phyloP scores from a whole-genome alignment of 2,888 invertebrate genomes.

The Vesta saturnalis region DNA sequence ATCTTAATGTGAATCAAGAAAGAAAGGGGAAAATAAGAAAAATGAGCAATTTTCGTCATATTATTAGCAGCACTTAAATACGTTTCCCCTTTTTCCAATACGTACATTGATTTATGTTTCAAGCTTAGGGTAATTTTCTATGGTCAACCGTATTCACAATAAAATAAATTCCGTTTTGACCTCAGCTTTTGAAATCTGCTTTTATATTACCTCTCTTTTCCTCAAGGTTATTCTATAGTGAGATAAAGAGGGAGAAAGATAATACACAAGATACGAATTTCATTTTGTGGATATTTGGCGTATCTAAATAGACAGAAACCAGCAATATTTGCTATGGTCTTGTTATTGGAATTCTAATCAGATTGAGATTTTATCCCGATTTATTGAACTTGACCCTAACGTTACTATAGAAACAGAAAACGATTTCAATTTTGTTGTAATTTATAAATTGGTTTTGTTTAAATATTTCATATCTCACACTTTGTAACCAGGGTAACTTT shows the following conservation, averaged over 20 bases:
- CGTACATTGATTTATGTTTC: constrained; percentile 33
- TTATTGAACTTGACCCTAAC: constrained; percentile 50
- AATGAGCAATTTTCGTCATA: too few relatives aligned
- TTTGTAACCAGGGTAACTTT: too few relatives aligned
- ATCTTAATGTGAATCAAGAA: too few relatives aligned
- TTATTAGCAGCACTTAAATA: constrained; percentile 13
- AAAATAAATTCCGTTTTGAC: constrained; percentile 35
- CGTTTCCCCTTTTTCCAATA: constrained; percentile 30
- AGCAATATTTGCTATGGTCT: constrained; percentile 55
- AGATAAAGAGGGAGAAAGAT: constrained; percentile 10
- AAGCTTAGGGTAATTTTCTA: constrained; percentile 35
- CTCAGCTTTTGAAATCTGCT: constrained; percentile 19
- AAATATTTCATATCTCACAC: too few relatives aligned
- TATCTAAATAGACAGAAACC: constrained; percentile 39
- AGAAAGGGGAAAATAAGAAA: too few relatives aligned
- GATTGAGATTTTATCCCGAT: constrained; percentile 53
- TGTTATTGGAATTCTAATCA: constrained; percentile 56
- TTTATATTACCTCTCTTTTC: background rate
- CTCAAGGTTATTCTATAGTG: background rate
- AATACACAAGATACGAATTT: constrained; percentile 26
- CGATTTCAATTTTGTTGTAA: background rate
- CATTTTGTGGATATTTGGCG: constrained; percentile 36
- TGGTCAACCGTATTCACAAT: constrained; percentile 37
- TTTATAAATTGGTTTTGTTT: too few relatives aligned
- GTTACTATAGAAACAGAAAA: background rate